Base-by-base conservation (phyloP, 2,797 vertebrate species). In the Spinus olivaceus region DNA sequence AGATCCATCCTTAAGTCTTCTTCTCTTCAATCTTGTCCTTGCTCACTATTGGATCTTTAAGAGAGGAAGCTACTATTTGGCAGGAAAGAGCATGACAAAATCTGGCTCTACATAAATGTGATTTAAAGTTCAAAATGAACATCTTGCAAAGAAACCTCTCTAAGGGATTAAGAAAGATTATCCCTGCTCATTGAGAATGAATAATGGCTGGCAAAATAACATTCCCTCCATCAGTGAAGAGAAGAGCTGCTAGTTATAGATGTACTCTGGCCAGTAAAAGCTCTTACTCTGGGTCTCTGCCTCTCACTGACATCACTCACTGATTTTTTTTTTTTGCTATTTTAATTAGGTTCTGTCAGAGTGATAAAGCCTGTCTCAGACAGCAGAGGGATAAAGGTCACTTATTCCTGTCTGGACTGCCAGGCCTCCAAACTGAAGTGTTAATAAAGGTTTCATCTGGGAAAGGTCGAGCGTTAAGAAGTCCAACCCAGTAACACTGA, bases 321-420 rank as follows among this genome's bases (percentile, higher is more conserved):
- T 88, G 72, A 71, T 35, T 42, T 4, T 41, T 41, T 41, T 51
- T 81, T 78, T 78, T 85, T 35, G 2, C 70, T 87, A 46, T 93
- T 96, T 89, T 78, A 90, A 96, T 95, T 96, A 96, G 93, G 90
- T 81, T 86, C 77, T 96, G 66, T 91, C 77, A 88, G 83, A 97
- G 82, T 82, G 96, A 95, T 86, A 97, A 97, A 85, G 61, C 60
- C 46, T 85, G 63, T 74, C 49, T 94, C 92, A 95, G 54, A 81
- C 56, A 95, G 85, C 95, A 97, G 82, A 27, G 89, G 86, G 96
- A 85, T 60, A 95, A 97, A 97, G 85, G 83, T 94, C 81, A 95
- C 73, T 42, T 18, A 42, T 42, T 42, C 41, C 41, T 84, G 87
- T 84, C 84, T 92, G 78, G 92, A 94, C 74, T 65, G 66, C 8